Evolutionary conservation across 1,140 invertebrate genomes (phyloP), one percentile per base, ranked within the genome.

Genomic region (Octopus sinensis): DNA sequence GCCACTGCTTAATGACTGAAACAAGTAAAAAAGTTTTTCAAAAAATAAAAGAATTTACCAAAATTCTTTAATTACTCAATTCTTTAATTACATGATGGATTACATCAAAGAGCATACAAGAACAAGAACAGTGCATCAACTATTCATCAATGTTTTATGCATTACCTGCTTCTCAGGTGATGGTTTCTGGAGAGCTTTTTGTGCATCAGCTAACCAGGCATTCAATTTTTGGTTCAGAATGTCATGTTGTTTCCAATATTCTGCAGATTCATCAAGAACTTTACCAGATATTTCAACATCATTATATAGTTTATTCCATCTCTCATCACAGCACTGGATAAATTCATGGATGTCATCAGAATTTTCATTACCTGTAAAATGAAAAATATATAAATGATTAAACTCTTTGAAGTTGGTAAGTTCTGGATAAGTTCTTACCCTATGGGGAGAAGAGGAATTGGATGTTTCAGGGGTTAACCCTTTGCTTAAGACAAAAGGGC

Each of bases 271-370:
- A 83, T 93, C 93, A 91, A 98, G 93, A 87, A 97, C 97, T 78
- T 93, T 92, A 88, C 96, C 95, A 6, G 96, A 94, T 88, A 95
- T 97, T 83, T 95, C 93, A 4, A 99, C 92, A 87, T 97, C 96
- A 90, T 95, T 96, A 4, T 96, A 96, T 4, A 97, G 93, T 85
- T 94, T 94, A 88, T 95, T 95, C 96, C 97, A 98, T 78, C 95
- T 93, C 80, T 96, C 95, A 52, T 94, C 94, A 23, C 95, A 95
- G 73, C 98, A 95, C 83, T 93, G 93, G 91, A 98, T 93, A 88
- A 97, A 97, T 80, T 93, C 92, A 87, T 96, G 95, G 81, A 97
- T 94, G 79, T 94, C 93, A 54, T 93, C 90, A 76, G 93, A 92
- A 91, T 97, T 96, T 85, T 94, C 93, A 86, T 93, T 92, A 89